A percentile compares a stretch with the other conserved stretches of the same genome.
Conservation (phyloP, 2,797 vertebrate genomes). For the Protonibea diacanthus region DNA sequence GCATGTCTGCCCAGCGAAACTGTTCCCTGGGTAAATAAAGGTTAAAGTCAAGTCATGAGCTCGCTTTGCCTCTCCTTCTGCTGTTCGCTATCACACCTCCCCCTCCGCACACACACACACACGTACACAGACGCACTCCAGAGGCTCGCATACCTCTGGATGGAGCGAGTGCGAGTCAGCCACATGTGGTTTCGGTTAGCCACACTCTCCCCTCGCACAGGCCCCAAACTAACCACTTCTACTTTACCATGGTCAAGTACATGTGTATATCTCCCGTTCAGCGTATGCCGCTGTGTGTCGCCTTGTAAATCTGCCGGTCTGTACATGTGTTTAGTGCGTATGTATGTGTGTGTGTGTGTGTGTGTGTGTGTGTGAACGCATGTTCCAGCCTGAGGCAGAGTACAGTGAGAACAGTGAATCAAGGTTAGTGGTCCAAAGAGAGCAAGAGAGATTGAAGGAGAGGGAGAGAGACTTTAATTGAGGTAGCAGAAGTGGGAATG, state of each 20-base stretch:
- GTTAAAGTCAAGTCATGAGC: slow-evolving; percentile 66
- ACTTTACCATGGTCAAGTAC: slow-evolving; percentile 69
- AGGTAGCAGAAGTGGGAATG: slow-evolving; percentile 45
- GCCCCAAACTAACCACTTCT: slow-evolving; percentile 77
- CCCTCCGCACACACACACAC: slow-evolving; percentile 9
- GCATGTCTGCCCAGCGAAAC: slow-evolving; percentile 48
- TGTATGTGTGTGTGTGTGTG: slow-evolving; percentile 7
- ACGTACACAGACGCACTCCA: slow-evolving; percentile 25
- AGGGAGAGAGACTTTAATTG: slow-evolving; percentile 40
- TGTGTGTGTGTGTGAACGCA: slow-evolving; percentile 33
- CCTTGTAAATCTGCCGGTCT: slow-evolving; percentile 64
- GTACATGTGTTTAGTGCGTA: slow-evolving; percentile 24
- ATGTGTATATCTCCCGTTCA: slow-evolving; percentile 54
- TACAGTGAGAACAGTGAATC: slow-evolving; percentile 67
- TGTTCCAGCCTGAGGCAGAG: slow-evolving; percentile 64
- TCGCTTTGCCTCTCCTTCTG: slow-evolving; percentile 46
- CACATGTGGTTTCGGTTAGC: slow-evolving; percentile 84
- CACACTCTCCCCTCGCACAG: slow-evolving; percentile 70
- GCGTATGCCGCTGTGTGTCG: slow-evolving; percentile 29
- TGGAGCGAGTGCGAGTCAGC: slow-evolving; percentile 56
- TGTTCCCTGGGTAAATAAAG: slow-evolving; percentile 61
- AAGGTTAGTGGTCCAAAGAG: slow-evolving; percentile 77
- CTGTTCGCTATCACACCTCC: slow-evolving; percentile 59
- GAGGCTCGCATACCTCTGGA: slow-evolving; percentile 68
- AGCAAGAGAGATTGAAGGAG: slow-evolving; percentile 57